Evolutionary conservation across 2,888 invertebrate genomes (phyloP), one percentile per base, ranked within the genome.

Genomic region (Flexamia atlantica): DNA sequence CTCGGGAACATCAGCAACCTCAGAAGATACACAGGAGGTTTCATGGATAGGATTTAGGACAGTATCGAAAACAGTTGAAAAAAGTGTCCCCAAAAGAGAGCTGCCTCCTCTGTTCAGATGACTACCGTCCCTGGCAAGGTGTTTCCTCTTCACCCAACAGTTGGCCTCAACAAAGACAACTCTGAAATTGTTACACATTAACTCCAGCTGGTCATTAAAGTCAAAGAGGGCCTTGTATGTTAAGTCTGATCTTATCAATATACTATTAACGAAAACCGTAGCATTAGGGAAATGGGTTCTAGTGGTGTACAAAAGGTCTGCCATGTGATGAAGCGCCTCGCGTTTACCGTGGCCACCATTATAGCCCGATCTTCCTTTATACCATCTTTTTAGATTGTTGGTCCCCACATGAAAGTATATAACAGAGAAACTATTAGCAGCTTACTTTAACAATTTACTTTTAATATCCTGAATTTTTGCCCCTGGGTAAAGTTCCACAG

Each of bases 391-490:
- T 0, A 76, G 76, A 40, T 76, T 76, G 28, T 76, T 76, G 0
- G 46, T 46, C 17, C 76, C 76, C 9, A 76, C 76, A 50, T 76
- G 76, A n/a, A 76, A 3, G 20, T 76, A 28, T n/a, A 76, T 50
- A 9, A 50, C 25, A 14, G 0, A 4, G 2, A 76, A 3, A 30
- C 28, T 76, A 46, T n/a, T 2, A 50, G 14, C 17, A 10, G 9
- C 10, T 28, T 76, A 28, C n/a, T 30, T 76, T 10, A 76, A 76
- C 50, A 76, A 30, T 28, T 28, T 28, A 5, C 14, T 23, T 30
- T 76, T 76, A 0, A 76, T 7, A 28, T 76, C 28, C 5, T 28
- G 23, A 1, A 76, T 76, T 50, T 28, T 23, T 1, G 20, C 50
- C 1, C 76, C 76, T 25, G 46, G 76, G 12, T 25, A 76, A 42